These are phyloP conservation scores for Coptodon rendalli DNA, from an alignment of 2,113 vertebrate genomes.

Conservation along the genomic window DNA sequence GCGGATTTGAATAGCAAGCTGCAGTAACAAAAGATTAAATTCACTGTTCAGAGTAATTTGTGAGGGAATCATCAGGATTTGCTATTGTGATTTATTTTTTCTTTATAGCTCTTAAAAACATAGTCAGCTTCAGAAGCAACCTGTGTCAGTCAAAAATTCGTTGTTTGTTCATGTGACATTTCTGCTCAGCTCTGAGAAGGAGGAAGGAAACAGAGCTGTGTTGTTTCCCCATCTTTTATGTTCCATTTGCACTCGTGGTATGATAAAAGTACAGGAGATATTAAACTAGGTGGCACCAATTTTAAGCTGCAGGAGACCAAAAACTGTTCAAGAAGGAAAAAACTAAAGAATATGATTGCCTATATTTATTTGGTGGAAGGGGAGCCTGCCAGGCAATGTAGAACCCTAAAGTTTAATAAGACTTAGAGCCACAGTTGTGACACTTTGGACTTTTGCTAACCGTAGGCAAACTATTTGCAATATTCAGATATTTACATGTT, in stretches of 20 bases:
- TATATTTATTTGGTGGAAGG: background rate
- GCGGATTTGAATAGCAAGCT: background rate
- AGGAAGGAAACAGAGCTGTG: background rate
- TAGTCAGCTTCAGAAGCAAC: background rate
- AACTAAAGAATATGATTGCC: background rate
- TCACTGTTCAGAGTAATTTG: background rate
- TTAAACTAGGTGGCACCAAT: background rate
- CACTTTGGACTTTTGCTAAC: background rate
- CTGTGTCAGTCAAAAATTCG: background rate
- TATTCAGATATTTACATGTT: background rate
- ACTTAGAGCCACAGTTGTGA: background rate
- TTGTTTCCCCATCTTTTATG: background rate
- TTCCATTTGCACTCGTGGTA: background rate
- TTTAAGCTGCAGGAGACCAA: background rate
- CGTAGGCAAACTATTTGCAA: background rate
- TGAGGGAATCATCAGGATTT: background rate
- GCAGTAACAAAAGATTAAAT: background rate
- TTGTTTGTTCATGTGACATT: background rate
- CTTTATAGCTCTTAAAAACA: background rate
- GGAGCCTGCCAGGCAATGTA: background rate
- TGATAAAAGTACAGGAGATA: background rate
- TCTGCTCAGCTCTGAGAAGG: accelerated
- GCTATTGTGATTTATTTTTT: background rate
- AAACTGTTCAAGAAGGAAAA: background rate
- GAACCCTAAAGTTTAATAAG: background rate